Evolutionary conservation across 2,888 invertebrate genomes (phyloP), one percentile per base, ranked within the genome.

Genomic region (Drosophila siamana): DNA sequence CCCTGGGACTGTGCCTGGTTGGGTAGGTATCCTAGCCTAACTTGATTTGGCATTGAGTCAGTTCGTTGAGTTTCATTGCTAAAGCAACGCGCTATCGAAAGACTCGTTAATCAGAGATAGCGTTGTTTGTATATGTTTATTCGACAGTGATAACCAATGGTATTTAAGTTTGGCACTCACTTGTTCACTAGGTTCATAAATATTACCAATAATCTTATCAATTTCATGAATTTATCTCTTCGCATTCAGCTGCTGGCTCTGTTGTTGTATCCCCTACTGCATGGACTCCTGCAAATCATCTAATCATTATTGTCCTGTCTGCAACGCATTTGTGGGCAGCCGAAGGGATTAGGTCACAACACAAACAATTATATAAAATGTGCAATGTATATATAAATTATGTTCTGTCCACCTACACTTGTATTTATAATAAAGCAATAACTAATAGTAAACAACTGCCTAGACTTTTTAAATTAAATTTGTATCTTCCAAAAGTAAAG

Each of bases 241-340:
- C 15, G 9, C 24, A 6, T 26, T 9, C 0, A 75, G 74, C 9
- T 74, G 69, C 44, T 78, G 78, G 69, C 56, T 56, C 7, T 78
- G 78, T 16, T 51, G 41, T 24, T 75, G 78, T 13, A 15, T 75
- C 2, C 74, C 74, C 22, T 75, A 75, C 22, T 78, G 69, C 52
- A 47, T 63, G 78, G 52, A 63, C 13, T 46, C 69, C n/a, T 75
- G 74, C 13, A 28, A 69, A 38, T n/a, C 47, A 0, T 11, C 60
- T 4, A 50, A 78, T 15, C 74, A 75, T 15, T 74, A 52, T 38
- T 78, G 74, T 30, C 74, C 74, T 4, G 41, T 26, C 15, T 75
- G 74, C 33, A 57, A 54, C n/a, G 44, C 47, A 9, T 69, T 47
- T n/a, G 16, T 75, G 8, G 74, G 74, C 44, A 60, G 44, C 0